Evolutionary conservation across 2,797 vertebrate species (phyloP).

Genomic region (Helicolenus hilgendorfi): DNA sequence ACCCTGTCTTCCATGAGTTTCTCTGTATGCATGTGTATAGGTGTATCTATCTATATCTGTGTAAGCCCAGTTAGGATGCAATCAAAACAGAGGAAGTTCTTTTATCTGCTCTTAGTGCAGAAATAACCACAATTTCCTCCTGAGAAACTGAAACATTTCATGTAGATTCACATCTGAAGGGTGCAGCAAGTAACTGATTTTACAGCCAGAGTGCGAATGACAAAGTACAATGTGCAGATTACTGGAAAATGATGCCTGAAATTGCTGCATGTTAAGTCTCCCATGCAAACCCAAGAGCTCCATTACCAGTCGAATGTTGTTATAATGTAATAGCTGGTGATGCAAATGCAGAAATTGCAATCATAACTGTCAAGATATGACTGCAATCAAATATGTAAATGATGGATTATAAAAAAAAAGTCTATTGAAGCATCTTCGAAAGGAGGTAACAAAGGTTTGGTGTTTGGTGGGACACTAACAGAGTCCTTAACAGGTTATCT

Average conservation of each 20-base stretch:
- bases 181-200: not conserved
- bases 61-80: not conserved
- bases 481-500: not conserved
- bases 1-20: not conserved
- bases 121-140: not conserved
- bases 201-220: not conserved
- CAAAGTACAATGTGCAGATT: not conserved
- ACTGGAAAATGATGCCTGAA: not conserved
- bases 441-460: not conserved
- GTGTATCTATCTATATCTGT: too few species aligned
- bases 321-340: not conserved
- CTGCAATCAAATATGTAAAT: constrained; percentile 14
- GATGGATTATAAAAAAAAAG: not conserved
- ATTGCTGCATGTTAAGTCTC: not conserved
- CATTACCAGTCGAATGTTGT: not conserved
- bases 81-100: not conserved
- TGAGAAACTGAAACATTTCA: not conserved
- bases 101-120: not conserved
- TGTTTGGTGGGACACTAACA: not conserved
- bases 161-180: not conserved
- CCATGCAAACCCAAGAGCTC: constrained; percentile 37
- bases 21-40: not conserved
- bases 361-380: not conserved
- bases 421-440: not conserved
- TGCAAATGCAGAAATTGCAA: constrained; percentile 36